Conservation (phyloP, 2,888 invertebrate species). For the Eupithecia subumbrata region DNA sequence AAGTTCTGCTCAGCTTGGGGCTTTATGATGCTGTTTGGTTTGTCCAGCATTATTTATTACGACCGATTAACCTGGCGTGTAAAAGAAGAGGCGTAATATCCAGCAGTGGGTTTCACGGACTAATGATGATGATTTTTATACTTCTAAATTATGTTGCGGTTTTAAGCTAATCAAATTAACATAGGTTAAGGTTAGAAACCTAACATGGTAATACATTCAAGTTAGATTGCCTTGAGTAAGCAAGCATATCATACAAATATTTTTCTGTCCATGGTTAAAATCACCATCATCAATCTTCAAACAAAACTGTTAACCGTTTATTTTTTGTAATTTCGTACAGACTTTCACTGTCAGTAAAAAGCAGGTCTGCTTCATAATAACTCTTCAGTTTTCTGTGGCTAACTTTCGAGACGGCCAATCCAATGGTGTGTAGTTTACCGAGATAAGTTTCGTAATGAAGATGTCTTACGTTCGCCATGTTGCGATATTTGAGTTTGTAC, state of each 20-base stretch:
- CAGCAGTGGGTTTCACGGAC: too few relatives aligned
- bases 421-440: constrained; percentile 51
- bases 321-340: constrained; percentile 55
- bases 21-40: too few relatives aligned
- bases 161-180: neutral
- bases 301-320: constrained; percentile 11
- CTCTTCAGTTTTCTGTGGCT: constrained; percentile 35
- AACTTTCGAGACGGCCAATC: constrained; percentile 61
- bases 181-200: neutral
- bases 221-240: neutral
- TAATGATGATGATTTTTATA: too few relatives aligned
- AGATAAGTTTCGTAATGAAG: constrained; percentile 60
- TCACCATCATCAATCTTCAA: neutral
- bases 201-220: neutral
- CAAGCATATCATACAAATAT: neutral
- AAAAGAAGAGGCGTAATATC: too few relatives aligned
- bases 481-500: neutral
- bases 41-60: too few relatives aligned
- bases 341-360: constrained; percentile 71
- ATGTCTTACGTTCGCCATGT: constrained; percentile 40
- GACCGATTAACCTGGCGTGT: too few relatives aligned
- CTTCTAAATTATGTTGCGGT: neutral
- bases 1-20: too few relatives aligned
- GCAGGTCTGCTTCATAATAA: constrained; percentile 60
- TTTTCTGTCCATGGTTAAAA: neutral